Percentiles rank a stretch among this genome's conserved stretches.
phyloP scores from a whole-genome alignment of 53 echinoderm and acorn worm genomes.

The Mesocentrotus franciscanus region DNA sequence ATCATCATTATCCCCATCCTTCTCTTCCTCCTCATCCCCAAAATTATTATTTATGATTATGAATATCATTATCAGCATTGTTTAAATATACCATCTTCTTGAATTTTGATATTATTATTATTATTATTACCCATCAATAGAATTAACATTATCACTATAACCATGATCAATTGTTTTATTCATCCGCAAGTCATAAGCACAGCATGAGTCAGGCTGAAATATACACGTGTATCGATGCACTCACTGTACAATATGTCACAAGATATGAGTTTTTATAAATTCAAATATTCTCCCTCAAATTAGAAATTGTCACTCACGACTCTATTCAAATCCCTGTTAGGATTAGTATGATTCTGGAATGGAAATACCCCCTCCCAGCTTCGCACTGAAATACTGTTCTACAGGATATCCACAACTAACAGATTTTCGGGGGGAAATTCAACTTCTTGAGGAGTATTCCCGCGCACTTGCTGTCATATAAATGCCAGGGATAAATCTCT shows the following conservation, averaged over 20 bases:
- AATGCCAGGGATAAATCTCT: not conserved
- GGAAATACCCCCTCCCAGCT: constrained; percentile 12
- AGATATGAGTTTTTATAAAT: not conserved
- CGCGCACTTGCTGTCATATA: not conserved
- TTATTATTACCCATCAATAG: too few relatives aligned
- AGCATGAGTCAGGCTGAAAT: not conserved
- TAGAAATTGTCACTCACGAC: not conserved
- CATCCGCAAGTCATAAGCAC: not conserved
- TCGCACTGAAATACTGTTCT: not conserved
- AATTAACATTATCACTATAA: too few relatives aligned
- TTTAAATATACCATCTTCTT: too few relatives aligned
- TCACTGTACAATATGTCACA: not conserved
- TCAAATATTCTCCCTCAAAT: not conserved
- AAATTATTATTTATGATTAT: too few relatives aligned
- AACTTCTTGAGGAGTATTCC: not conserved
- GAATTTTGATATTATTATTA: too few relatives aligned
- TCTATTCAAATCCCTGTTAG: not conserved
- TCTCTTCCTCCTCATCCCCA: too few relatives aligned
- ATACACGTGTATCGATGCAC: not conserved
- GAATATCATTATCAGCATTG: too few relatives aligned
- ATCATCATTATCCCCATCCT: too few relatives aligned
- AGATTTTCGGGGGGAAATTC: constrained; percentile 3
- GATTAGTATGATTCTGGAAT: not conserved
- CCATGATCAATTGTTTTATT: too few relatives aligned
- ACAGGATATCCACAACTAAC: constrained; percentile 33